phyloP scores from a whole-genome alignment of 2,113 vertebrate genomes.

The Elgaria multicarinata region DNA sequence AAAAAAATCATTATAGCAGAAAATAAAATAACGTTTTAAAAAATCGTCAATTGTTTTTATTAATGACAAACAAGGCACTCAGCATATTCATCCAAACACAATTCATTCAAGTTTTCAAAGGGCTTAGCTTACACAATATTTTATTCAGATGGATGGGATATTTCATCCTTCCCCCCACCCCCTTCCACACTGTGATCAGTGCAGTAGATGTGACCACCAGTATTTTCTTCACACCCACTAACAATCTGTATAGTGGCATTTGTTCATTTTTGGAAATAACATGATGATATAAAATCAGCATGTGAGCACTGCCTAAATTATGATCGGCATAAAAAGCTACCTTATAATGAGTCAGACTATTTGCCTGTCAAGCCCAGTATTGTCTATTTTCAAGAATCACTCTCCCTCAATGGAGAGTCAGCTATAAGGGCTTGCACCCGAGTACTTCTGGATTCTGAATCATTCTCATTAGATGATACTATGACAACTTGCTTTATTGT shows the following conservation, averaged over 20 bases:
- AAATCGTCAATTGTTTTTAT: neutral
- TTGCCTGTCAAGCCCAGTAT: neutral
- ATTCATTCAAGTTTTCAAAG: neutral
- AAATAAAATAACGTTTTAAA: neutral
- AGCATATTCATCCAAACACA: neutral
- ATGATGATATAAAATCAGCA: neutral
- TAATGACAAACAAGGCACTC: neutral
- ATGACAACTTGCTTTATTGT: neutral
- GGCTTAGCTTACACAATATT: neutral
- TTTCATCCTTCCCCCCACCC: no score
- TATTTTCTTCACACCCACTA: neutral
- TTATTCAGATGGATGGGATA: neutral
- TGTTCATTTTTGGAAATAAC: neutral
- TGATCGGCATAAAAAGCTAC: neutral
- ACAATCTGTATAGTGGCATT: neutral
- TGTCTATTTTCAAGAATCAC: neutral
- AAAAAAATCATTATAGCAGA: neutral
- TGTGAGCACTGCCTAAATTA: neutral
- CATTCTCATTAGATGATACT: neutral
- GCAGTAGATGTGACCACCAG: neutral
- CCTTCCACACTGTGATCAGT: neutral
- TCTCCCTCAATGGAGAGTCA: neutral
- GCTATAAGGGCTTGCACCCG: neutral
- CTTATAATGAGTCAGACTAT: no score
- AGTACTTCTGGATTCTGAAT: neutral